phyloP scores from a whole-genome alignment of 2,113 vertebrate species.

The Pangasianodon hypophthalmus region DNA sequence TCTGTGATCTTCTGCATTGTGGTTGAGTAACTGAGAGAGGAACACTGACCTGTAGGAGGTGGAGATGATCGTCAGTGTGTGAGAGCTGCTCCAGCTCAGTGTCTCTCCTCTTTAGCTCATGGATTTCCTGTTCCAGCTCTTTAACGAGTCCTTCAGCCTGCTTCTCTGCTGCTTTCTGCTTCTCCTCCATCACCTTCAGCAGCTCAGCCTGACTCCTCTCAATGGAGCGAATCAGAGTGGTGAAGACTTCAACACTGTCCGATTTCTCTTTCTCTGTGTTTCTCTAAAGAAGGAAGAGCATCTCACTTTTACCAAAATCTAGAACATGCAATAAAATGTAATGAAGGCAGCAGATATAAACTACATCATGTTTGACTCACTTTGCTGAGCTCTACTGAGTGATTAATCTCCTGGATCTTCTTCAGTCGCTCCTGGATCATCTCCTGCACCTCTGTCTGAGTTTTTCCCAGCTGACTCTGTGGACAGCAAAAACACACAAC shows the following conservation, averaged over 20 bases:
- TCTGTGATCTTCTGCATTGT: constrained; percentile 3
- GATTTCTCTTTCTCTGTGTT: neutral
- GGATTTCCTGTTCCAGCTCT: constrained; percentile 43
- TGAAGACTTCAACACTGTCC: constrained; percentile 20
- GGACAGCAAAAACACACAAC: too few species aligned
- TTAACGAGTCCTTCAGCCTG: constrained; percentile 33
- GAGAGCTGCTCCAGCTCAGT: constrained; percentile 46
- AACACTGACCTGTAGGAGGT: constrained; percentile 48
- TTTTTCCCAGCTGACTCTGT: neutral
- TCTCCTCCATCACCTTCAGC: constrained; percentile 26
- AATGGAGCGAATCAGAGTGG: constrained; percentile 19
- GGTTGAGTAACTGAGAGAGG: neutral
- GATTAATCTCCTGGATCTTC: neutral
- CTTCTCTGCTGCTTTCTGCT: constrained; percentile 33
- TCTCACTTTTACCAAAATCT: neutral
- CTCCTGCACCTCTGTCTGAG: neutral
- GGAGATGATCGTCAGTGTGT: constrained; percentile 44
- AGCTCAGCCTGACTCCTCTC: constrained; percentile 26
- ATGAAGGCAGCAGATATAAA: neutral
- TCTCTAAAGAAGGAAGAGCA: neutral
- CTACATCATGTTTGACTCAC: neutral
- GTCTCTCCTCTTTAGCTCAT: constrained; percentile 33
- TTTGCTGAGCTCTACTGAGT: neutral
- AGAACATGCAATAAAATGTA: neutral
- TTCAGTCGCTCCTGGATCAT: neutral